Base-by-base conservation (phyloP, 1,140 invertebrate genomes). In the Tetraneura akinire region DNA sequence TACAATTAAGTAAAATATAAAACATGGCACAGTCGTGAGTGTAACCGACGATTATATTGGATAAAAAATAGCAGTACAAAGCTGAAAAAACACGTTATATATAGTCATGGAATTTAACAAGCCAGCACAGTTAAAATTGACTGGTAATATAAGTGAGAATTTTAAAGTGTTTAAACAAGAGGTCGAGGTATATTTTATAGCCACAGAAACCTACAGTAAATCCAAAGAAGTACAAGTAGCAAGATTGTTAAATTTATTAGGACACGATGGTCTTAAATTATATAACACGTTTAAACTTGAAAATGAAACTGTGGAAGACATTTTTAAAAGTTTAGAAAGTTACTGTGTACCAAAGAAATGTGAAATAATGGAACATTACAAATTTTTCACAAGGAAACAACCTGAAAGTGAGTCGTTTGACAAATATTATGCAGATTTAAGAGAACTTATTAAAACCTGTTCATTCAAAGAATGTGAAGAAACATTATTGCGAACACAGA, bases 181-280 rank as follows among this genome's bases (percentile, higher is more conserved):
- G 16, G 51, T 8, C 3, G 51, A 55, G n/a, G 16, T 55, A 55
- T 55, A 55, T 14, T 55, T 55, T 14, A 55, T 14, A 55, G 51
- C 51, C 5, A 55, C 5, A 18, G 51, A 55, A 21, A 55, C 51
- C 5, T 55, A 55, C 16, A 14, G 3, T 16, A 55, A 55, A 21
- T 5, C 3, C 16, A 18, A 55, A 55, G 16, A 55, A 14, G 51
- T 14, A 8, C 51, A 55, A 55, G 51, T 55, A 55, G 51, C 4
- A 8, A 55, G 51, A 55, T 55, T 55, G 51, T 55, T 55, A 55
- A 55, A 55, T 55, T 55, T 55, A 55, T 8, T 55, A 14, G 51
- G 51, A 55, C 4, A 4, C 5, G 13, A 21, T 14, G 51, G 51
- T 8, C 51, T 55, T 55, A 55, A 55, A 55, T 55, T 55, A 4